Conservation (phyloP, 2,797 vertebrate species). For the Alcedo atthis region DNA sequence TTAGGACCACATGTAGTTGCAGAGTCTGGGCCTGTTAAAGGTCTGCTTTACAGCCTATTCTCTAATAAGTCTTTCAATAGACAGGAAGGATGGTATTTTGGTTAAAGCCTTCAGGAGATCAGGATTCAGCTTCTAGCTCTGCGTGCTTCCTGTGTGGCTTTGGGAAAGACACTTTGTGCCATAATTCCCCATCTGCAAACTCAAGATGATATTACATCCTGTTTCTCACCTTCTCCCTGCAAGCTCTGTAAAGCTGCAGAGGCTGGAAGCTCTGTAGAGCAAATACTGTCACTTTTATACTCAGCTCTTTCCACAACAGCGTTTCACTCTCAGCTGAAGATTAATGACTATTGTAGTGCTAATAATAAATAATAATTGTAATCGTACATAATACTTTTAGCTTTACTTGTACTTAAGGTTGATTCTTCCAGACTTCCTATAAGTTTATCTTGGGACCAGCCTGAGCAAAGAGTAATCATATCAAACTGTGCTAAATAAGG, state of each 20-base stretch:
- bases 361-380: slow-evolving; percentile 31
- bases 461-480: slow-evolving; percentile 45
- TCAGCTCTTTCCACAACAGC: background rate
- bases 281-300: slow-evolving; percentile 41
- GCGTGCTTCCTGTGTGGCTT: slow-evolving; percentile 68
- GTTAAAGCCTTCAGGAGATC: slow-evolving; percentile 60
- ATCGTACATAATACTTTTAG: slow-evolving; percentile 12
- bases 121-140: slow-evolving; percentile 54
- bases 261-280: slow-evolving; percentile 28
- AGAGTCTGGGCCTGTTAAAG: background rate
- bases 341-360: slow-evolving; percentile 1
- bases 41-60: background rate
- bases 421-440: slow-evolving; percentile 53
- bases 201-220: slow-evolving; percentile 71
- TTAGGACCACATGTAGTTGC: background rate
- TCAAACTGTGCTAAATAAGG: slow-evolving; percentile 58
- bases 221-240: slow-evolving; percentile 69
- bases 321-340: background rate
- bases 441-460: slow-evolving; percentile 62
- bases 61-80: slow-evolving; percentile 23
- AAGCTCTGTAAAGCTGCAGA: slow-evolving; percentile 62
- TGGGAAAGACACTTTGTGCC: slow-evolving; percentile 68
- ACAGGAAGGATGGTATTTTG: slow-evolving; percentile 64
- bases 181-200: slow-evolving; percentile 70
- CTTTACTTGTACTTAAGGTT: slow-evolving; percentile 3